Base-by-base conservation (phyloP, 2,888 invertebrate species). In the Conops quadrifasciatus region DNA sequence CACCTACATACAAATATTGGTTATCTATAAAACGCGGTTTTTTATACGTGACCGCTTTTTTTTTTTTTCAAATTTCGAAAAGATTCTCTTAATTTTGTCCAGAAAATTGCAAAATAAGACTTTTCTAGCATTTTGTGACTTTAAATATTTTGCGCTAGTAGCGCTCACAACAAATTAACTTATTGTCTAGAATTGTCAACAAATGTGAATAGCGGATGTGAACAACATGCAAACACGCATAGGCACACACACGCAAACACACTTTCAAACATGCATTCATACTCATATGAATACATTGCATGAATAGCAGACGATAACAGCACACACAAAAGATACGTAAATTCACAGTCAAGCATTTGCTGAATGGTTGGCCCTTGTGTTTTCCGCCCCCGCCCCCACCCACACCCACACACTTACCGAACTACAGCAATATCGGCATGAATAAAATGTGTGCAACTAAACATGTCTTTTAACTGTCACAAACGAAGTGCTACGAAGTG, bases 401-500 rank as follows among this genome's bases (percentile, higher is more conserved):
- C 49, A 36, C 53, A 53, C 9, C 15, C 9, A 19, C 66, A 53
- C 36, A n/a, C n/a, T n/a, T n/a, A n/a, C n/a, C n/a, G n/a, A n/a
- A n/a, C n/a, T n/a, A n/a, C n/a, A n/a, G n/a, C n/a, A n/a, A n/a
- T 28, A 36, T 36, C 4, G 36, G 9, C 36, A 36, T 13, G 49
- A 59, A 49, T 30, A 2, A 65, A 49, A 49, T 58, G 56, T 58
- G 56, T 30, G 70, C 45, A 64, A 28, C 64, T 19, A 43, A 51
- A 51, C 43, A 63, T 45, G 51, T 49, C 62, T 30, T 62, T 70
- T 53, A 56, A 51, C 43, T 70, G 71, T 49, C 71, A 67, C 60
- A 71, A 65, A 49, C 24, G 66, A 65, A 65, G 30, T 62, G 68
- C 51, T 59, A 30, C 67, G n/a, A 66, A 74, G 69, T 75, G 78